Conservation (phyloP, 2,888 invertebrate species). For the Agonopterix subpropinquella region DNA sequence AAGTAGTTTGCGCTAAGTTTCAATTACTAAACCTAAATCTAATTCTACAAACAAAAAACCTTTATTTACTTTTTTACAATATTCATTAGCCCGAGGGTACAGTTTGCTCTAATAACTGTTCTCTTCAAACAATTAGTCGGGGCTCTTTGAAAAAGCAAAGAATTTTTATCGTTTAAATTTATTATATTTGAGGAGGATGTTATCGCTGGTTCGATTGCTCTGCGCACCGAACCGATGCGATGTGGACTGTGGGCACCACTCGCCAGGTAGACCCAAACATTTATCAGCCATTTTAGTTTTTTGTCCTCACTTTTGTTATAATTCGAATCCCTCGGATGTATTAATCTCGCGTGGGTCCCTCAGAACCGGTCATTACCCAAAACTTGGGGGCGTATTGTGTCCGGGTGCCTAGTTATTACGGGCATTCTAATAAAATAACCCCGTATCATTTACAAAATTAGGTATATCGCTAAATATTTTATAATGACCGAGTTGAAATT, state of each 20-base stretch:
- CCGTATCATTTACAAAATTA: constrained; percentile 70
- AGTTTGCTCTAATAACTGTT: constrained; percentile 58
- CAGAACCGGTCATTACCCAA: constrained; percentile 68
- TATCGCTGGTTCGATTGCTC: constrained; percentile 54
- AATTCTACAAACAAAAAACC: too few species aligned
- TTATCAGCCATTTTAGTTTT: constrained; percentile 69
- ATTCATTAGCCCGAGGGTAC: constrained; percentile 27
- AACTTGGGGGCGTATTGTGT: constrained; percentile 71
- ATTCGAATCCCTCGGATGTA: constrained; percentile 66
- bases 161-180: constrained; percentile 66
- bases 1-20: too few species aligned
- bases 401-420: constrained; percentile 71
- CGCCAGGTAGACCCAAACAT: constrained; percentile 61
- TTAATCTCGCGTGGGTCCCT: constrained; percentile 67
- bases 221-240: constrained; percentile 35
- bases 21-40: too few species aligned
- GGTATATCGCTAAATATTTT: constrained; percentile 74
- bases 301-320: constrained; percentile 66
- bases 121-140: constrained; percentile 64
- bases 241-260: constrained; percentile 18
- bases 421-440: constrained; percentile 68
- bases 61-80: neutral
- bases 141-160: constrained; percentile 51
- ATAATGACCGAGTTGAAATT: constrained; percentile 60
- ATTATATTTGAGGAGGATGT: constrained; percentile 67